These are phyloP conservation scores for Catocala fraxini DNA, from an alignment of 2,888 invertebrate genomes.

Conservation along the genomic window DNA sequence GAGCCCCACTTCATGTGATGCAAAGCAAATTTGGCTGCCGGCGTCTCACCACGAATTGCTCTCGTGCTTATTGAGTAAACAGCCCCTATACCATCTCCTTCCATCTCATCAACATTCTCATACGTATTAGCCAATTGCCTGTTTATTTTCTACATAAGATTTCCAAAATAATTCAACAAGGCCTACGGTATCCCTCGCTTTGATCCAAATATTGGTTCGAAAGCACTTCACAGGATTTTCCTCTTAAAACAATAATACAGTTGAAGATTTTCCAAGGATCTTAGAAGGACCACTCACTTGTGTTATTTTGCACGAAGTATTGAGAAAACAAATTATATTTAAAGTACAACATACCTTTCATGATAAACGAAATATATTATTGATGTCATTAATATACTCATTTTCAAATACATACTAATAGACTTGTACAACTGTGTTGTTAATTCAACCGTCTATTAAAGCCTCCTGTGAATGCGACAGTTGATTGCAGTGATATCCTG, in stretches of 20 bases:
- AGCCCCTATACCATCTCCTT: constrained; percentile 29
- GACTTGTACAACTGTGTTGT: no score
- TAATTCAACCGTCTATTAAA: no score
- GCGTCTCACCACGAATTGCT: constrained; percentile 25
- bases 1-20: constrained; percentile 37
- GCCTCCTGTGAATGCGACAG: no score
- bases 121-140: constrained; percentile 39
- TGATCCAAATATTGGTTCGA: constrained; percentile 12
- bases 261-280: no score
- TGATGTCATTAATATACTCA: not conserved
- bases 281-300: not conserved
- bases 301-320: constrained; percentile 10
- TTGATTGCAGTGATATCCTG: no score
- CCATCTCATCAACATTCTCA: constrained; percentile 42
- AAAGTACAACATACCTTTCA: constrained; percentile 1
- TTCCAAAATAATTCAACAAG: constrained; percentile 33
- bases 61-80: constrained; percentile 30
- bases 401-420: no score
- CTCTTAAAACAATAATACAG: constrained; percentile 17
- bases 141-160: constrained; percentile 32
- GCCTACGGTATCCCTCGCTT: constrained; percentile 10
- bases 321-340: constrained; percentile 9
- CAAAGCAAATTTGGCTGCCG: constrained; percentile 9
- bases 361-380: constrained; percentile 8
- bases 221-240: constrained; percentile 16